Percentiles rank a stretch among this genome's conserved stretches.
phyloP scores from a whole-genome alignment of 2,113 vertebrate species.

The Candoia aspera region DNA sequence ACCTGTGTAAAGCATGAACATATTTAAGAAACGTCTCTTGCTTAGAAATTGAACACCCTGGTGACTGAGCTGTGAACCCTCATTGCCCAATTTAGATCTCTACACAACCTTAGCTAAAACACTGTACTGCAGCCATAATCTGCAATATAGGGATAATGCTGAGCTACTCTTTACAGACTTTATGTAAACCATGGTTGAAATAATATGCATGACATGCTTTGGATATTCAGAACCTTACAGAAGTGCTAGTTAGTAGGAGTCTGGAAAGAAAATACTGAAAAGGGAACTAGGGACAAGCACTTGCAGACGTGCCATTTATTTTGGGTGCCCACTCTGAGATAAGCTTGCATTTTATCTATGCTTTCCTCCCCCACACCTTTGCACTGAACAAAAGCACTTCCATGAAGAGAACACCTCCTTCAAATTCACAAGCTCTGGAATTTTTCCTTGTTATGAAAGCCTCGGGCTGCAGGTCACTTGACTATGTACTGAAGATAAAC shows the following conservation, averaged over 20 bases:
- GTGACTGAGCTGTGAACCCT: neutral
- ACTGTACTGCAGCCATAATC: too few species aligned
- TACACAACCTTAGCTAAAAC: neutral
- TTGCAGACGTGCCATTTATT: neutral
- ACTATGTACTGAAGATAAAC: slow-evolving; percentile 57
- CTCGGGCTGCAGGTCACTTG: slow-evolving; percentile 33
- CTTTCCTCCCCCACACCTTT: neutral
- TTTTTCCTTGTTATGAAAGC: slow-evolving; percentile 37
- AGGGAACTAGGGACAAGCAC: neutral
- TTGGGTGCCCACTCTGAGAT: neutral
- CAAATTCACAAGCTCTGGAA: slow-evolving; percentile 24
- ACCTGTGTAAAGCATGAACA: neutral
- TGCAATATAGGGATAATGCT: neutral
- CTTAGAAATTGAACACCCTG: neutral
- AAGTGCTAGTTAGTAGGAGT: neutral
- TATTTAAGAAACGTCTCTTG: neutral
- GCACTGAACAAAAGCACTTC: slow-evolving; percentile 17
- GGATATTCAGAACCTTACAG: neutral
- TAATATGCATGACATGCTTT: neutral
- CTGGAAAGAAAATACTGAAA: slow-evolving; percentile 32
- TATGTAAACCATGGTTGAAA: neutral
- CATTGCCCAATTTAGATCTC: neutral
- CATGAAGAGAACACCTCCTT: slow-evolving; percentile 34
- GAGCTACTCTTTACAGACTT: neutral
- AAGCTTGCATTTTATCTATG: slow-evolving; percentile 1